phyloP scores from a whole-genome alignment of 2,113 vertebrate genomes.

The Psettodes erumei region DNA sequence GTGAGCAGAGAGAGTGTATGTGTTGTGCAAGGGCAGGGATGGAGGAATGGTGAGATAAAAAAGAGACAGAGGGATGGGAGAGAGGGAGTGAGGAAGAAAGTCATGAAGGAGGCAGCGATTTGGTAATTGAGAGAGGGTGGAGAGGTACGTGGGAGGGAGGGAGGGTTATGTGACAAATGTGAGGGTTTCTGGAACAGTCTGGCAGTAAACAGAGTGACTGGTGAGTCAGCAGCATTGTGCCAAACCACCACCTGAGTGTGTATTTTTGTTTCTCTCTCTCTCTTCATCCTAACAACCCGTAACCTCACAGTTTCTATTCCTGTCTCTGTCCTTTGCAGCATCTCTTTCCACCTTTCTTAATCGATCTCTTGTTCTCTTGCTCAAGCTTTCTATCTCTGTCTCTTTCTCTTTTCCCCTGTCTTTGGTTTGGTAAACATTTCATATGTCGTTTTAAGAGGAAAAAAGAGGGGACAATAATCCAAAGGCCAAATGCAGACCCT shows the following conservation, averaged over 20 bases:
- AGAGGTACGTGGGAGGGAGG: constrained; percentile 7
- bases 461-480: neutral
- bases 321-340: constrained; percentile 31
- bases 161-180: constrained; percentile 29
- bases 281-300: constrained; percentile 12
- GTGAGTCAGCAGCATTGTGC: constrained; percentile 58
- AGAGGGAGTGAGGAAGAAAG: neutral
- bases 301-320: constrained; percentile 43
- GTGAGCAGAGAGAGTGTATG: neutral
- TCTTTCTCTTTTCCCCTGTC: neutral
- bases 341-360: constrained; percentile 27
- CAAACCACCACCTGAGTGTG: constrained; percentile 25
- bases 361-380: constrained; percentile 23
- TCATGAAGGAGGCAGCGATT: constrained; percentile 24
- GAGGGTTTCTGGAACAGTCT: constrained; percentile 53
- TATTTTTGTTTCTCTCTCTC: constrained; percentile 18
- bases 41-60: neutral
- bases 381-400: constrained; percentile 18
- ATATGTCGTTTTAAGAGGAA: neutral
- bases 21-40: neutral
- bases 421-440: neutral
- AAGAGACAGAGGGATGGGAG: neutral
- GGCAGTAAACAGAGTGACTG: constrained; percentile 33
- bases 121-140: neutral
- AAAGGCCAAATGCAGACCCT: neutral